These are phyloP conservation scores for Chironomus striatipennis DNA, from an alignment of 1,140 invertebrate genomes.

Conservation along the genomic window DNA sequence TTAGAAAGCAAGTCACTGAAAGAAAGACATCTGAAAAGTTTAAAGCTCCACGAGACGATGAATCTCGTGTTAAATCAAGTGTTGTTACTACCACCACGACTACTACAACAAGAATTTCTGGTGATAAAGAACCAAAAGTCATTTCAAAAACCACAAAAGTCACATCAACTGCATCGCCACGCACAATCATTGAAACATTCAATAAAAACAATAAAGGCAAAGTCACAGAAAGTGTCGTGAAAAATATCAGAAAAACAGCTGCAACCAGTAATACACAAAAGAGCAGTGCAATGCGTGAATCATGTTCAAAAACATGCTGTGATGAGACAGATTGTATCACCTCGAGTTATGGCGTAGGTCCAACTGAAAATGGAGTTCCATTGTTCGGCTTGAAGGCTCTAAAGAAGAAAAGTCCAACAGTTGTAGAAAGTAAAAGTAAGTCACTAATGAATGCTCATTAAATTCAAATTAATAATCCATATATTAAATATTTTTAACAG, in stretches of 20 bases:
- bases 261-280: slow-evolving; percentile 28
- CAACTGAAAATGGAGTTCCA: slow-evolving; percentile 65
- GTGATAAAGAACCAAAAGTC: slow-evolving; percentile 32
- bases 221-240: not conserved
- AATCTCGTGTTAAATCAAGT: slow-evolving; percentile 33
- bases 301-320: slow-evolving; percentile 4
- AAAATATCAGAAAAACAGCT: slow-evolving; percentile 24
- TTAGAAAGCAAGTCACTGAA: slow-evolving; percentile 34
- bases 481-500: slow-evolving; percentile 39
- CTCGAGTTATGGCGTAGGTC: slow-evolving; percentile 71
- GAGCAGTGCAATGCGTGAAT: slow-evolving; percentile 31
- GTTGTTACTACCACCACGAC: slow-evolving; percentile 40
- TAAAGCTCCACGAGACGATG: not conserved
- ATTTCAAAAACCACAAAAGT: slow-evolving; percentile 37
- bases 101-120: slow-evolving; percentile 31
- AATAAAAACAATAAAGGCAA: not conserved
- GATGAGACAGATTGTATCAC: slow-evolving; percentile 51
- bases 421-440: slow-evolving; percentile 28
- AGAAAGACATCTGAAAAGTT: slow-evolving; percentile 33
- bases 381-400: slow-evolving; percentile 66
- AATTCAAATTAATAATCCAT: slow-evolving; percentile 16
- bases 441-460: not conserved
- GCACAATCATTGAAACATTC: not conserved
- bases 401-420: slow-evolving; percentile 46
- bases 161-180: slow-evolving; percentile 38